Percentiles rank a stretch among this genome's conserved stretches.
phyloP scores from a whole-genome alignment of 2,888 invertebrate genomes.

The Pseudococcus jackbeardsleyi region DNA sequence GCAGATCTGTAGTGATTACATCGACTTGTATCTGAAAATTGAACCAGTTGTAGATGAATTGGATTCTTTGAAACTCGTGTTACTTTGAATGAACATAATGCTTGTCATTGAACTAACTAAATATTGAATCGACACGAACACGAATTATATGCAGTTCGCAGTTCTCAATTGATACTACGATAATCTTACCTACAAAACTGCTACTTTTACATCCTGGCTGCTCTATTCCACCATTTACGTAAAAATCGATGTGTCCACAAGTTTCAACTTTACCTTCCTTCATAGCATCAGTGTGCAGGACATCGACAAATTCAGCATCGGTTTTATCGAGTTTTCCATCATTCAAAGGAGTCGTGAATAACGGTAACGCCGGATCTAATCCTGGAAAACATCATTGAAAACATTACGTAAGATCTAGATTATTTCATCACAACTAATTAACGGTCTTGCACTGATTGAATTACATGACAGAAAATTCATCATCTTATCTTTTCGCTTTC shows the following conservation, averaged over 20 bases:
- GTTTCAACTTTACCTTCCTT: slow-evolving; percentile 78
- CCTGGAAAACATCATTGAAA: slow-evolving; percentile 69
- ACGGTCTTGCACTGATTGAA: too few species aligned
- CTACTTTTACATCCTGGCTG: slow-evolving; percentile 77
- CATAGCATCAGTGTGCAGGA: slow-evolving; percentile 80
- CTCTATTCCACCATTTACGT: slow-evolving; percentile 78
- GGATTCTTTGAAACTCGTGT: too few species aligned
- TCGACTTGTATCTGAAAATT: slow-evolving; percentile 52
- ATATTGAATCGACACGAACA: too few species aligned
- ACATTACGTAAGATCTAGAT: background rate
- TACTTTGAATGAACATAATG: too few species aligned
- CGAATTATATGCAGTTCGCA: too few species aligned
- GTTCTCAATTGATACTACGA: background rate
- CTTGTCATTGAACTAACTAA: too few species aligned
- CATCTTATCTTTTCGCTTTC: too few species aligned
- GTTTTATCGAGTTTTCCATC: slow-evolving; percentile 75
- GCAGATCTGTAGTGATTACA: slow-evolving; percentile 73
- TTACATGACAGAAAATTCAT: too few species aligned
- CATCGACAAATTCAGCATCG: slow-evolving; percentile 80
- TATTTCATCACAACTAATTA: background rate
- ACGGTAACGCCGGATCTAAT: slow-evolving; percentile 79
- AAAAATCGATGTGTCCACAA: slow-evolving; percentile 80
- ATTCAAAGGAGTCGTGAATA: slow-evolving; percentile 73
- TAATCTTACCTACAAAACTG: slow-evolving; percentile 67
- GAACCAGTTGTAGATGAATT: background rate